Conservation (phyloP, 2,888 invertebrate species). For the Holacanthella duospinosa region DNA sequence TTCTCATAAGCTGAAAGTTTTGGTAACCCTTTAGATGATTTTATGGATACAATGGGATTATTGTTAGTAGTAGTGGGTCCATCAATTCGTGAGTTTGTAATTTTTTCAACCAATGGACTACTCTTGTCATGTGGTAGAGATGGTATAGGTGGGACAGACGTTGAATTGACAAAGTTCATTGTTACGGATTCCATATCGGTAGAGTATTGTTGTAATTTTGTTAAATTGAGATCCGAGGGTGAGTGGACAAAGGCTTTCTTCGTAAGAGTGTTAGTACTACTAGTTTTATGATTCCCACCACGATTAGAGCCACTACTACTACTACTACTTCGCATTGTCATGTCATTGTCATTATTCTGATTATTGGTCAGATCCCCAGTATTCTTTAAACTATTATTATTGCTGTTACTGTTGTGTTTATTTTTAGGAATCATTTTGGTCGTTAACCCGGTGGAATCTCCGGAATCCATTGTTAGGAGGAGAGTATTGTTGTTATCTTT, state of each 20-base stretch:
- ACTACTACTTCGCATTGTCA: conserved; percentile 52
- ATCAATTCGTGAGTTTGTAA: conserved; percentile 10
- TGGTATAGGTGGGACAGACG: too few relatives aligned
- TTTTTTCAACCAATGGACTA: conserved; percentile 29
- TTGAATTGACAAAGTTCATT: background rate
- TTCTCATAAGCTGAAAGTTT: background rate
- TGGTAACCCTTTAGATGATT: background rate
- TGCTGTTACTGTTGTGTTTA: conserved; percentile 39
- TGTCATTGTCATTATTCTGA: conserved; percentile 44
- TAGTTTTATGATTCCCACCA: conserved; percentile 41
- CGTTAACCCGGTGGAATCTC: conserved; percentile 47
- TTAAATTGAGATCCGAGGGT: conserved; percentile 14
- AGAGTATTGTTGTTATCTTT: conserved; percentile 31
- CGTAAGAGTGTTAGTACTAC: background rate
- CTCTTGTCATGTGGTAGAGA: conserved; percentile 16
- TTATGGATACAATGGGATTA: background rate
- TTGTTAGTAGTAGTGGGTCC: too few relatives aligned
- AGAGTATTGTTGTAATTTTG: conserved; percentile 14
- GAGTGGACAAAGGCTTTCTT: conserved; percentile 11
- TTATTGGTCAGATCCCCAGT: background rate
- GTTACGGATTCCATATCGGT: background rate
- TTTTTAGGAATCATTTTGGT: conserved; percentile 13
- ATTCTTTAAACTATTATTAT: conserved; percentile 48
- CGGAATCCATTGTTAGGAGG: conserved; percentile 42
- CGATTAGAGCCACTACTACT: conserved; percentile 59